These are phyloP conservation scores for Gavialis gangeticus DNA, from an alignment of 2,113 vertebrate genomes.

Conservation along the genomic window DNA sequence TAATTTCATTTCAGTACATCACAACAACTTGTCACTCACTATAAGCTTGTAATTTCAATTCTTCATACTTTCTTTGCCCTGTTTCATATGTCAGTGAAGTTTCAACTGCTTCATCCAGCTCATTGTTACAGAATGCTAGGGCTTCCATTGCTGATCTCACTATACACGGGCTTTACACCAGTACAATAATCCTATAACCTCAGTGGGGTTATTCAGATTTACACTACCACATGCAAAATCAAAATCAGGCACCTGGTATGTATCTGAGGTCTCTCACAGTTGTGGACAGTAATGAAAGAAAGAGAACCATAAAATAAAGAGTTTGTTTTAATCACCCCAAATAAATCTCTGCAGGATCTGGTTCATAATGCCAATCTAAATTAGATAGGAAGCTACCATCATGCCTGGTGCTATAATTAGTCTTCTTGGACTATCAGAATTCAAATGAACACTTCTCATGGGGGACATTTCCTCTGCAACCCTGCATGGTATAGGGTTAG, in stretches of 20 bases:
- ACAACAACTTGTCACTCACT: neutral
- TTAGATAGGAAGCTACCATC: neutral
- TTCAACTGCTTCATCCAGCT: neutral
- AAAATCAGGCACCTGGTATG: neutral
- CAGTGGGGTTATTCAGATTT: neutral
- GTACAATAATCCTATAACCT: neutral
- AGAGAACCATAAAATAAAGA: neutral
- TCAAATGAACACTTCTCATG: neutral
- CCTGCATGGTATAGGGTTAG: too few species aligned
- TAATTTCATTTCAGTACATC: neutral
- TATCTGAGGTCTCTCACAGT: neutral
- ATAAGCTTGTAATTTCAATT: neutral
- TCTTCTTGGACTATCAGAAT: accelerated
- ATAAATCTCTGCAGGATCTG: neutral
- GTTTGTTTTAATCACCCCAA: neutral
- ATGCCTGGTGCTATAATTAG: neutral
- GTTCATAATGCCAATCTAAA: neutral
- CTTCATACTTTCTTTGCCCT: neutral
- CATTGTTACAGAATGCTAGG: neutral
- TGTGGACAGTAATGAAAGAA: neutral
- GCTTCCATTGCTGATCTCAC: neutral
- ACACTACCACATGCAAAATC: neutral
- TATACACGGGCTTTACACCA: neutral
- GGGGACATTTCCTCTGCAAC: too few species aligned
- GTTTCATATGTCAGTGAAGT: neutral